Conservation (phyloP, 2,888 invertebrate species). For the Morpho deidamia region DNA sequence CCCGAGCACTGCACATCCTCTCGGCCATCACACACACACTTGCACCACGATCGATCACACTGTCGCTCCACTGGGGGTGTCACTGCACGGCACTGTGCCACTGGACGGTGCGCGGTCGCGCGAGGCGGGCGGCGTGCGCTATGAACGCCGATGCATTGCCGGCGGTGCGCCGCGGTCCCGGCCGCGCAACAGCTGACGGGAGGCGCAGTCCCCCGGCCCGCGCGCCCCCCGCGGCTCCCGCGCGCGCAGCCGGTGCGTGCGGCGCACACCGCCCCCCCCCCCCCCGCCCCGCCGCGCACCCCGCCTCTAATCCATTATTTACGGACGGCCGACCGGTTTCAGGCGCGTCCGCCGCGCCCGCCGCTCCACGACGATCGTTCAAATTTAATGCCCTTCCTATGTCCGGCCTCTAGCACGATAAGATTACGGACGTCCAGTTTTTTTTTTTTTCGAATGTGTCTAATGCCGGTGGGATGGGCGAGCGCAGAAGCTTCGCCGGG, state of each 20-base stretch:
- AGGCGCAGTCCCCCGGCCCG: constrained; percentile 61
- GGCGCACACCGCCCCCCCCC: constrained; percentile 50
- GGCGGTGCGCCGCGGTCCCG: constrained; percentile 62
- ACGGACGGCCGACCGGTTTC: constrained; percentile 76
- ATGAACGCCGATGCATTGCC: constrained; percentile 73
- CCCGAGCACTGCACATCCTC: constrained; percentile 58
- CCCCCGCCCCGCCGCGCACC: constrained; percentile 54
- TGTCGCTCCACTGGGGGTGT: constrained; percentile 32
- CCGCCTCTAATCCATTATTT: constrained; percentile 76
- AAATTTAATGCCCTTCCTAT: constrained; percentile 77
- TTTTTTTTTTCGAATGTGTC: too few species aligned
- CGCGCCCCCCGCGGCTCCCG: constrained; percentile 31
- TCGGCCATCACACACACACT: constrained; percentile 47
- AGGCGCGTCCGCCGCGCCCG: constrained; percentile 68
- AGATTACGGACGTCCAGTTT: constrained; percentile 53
- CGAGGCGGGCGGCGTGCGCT: constrained; percentile 58
- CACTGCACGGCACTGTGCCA: constrained; percentile 45
- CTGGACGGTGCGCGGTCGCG: constrained; percentile 40
- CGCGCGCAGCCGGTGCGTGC: constrained; percentile 68
- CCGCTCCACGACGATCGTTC: constrained; percentile 68
- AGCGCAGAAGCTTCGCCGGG: too few species aligned
- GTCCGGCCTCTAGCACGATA: constrained; percentile 74
- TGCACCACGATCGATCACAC: constrained; percentile 34
- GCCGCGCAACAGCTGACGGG: constrained; percentile 78
- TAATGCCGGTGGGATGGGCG: too few species aligned